Evolutionary conservation across 2,797 vertebrate genomes (phyloP).

Genomic region (Molossus molossus): DNA sequence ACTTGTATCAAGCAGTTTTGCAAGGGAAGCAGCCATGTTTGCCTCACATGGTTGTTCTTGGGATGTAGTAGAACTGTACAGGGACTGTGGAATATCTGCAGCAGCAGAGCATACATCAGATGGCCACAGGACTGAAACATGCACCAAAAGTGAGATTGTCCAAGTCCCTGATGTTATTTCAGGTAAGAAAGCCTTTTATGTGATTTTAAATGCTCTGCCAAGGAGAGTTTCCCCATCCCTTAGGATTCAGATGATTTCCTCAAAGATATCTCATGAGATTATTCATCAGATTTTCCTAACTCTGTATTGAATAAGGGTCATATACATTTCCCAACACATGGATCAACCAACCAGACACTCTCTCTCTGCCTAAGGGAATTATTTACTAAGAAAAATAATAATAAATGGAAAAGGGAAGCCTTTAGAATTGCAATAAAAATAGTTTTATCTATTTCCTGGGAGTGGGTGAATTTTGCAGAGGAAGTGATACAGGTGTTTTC

Average conservation of each 20-base stretch:
- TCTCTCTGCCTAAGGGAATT: slow-evolving; percentile 23
- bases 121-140: not conserved
- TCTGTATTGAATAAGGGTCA: not conserved
- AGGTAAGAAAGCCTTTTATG: not conserved
- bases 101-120: not conserved
- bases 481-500: slow-evolving; percentile 62
- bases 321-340: slow-evolving; percentile 1
- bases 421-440: slow-evolving; percentile 44
- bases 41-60: not conserved
- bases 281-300: not conserved
- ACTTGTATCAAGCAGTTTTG: not conserved
- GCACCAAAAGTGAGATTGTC: not conserved
- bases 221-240: not conserved
- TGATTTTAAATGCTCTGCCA: not conserved
- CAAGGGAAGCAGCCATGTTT: not conserved
- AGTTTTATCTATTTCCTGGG: slow-evolving; percentile 71
- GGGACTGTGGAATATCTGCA: not conserved
- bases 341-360: not conserved
- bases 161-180: slow-evolving; percentile 40
- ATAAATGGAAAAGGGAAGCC: not conserved
- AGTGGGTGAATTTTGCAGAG: slow-evolving; percentile 79
- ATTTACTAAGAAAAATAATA: slow-evolving; percentile 22
- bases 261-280: slow-evolving; percentile 40
- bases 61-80: not conserved
- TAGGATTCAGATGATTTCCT: not conserved